phyloP scores from a whole-genome alignment of 2,888 invertebrate genomes.

The Epirrita christyi region DNA sequence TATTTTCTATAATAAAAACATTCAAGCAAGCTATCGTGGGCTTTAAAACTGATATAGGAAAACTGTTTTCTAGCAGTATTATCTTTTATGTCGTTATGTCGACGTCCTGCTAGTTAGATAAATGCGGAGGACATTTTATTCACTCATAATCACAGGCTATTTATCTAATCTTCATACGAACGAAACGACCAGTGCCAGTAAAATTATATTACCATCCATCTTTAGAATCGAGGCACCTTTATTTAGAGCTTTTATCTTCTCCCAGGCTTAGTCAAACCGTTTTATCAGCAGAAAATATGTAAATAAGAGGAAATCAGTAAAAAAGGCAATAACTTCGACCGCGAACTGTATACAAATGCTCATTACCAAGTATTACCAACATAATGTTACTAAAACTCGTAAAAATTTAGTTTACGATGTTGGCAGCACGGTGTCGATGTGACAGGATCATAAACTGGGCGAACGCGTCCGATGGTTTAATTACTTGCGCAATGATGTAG shows the following conservation, averaged over 20 bases:
- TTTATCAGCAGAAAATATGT: neutral
- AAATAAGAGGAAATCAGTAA: slow-evolving; percentile 15
- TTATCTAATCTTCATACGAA: slow-evolving; percentile 9
- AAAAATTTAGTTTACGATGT: slow-evolving; percentile 44
- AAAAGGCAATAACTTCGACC: slow-evolving; percentile 8
- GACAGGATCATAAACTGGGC: slow-evolving; percentile 23
- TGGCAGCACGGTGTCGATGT: slow-evolving; percentile 28
- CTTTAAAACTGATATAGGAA: no score
- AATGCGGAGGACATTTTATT: neutral
- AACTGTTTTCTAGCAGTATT: no score
- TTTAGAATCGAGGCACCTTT: neutral
- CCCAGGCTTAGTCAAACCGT: neutral
- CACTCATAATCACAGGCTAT: slow-evolving; percentile 19
- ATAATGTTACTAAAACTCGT: slow-evolving; percentile 17
- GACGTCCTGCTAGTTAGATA: slow-evolving; percentile 5
- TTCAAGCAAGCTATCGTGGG: no score
- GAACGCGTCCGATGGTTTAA: slow-evolving; percentile 51
- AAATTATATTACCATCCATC: slow-evolving; percentile 1
- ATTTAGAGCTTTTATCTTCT: neutral
- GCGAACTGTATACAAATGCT: slow-evolving; percentile 18
- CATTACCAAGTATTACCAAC: slow-evolving; percentile 20
- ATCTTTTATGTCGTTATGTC: no score
- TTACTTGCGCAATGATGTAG: slow-evolving; percentile 60
- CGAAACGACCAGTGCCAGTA: neutral
- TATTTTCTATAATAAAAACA: no score